phyloP scores from a whole-genome alignment of 1,140 invertebrate species.

The Spodoptera frugiperda region DNA sequence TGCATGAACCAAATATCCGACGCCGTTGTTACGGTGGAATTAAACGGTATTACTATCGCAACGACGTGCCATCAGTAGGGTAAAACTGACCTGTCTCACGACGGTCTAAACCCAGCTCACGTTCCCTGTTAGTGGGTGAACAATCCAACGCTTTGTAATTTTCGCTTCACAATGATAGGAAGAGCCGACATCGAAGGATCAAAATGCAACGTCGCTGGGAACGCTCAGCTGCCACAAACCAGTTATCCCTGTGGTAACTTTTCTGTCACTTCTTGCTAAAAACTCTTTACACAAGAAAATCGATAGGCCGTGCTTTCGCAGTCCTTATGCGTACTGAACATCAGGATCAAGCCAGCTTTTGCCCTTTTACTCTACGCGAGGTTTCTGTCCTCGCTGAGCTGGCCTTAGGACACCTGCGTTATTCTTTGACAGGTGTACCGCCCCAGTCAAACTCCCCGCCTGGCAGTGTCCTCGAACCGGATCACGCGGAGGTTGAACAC shows the following conservation, averaged over 20 bases:
- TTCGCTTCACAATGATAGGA: constrained; percentile 95
- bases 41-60: constrained; percentile 87
- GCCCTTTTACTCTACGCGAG: constrained; percentile 94
- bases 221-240: constrained; percentile 90
- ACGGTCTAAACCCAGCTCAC: constrained; percentile 94
- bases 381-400: constrained; percentile 95
- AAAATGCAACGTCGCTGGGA: constrained; percentile 93
- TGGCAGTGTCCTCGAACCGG: constrained; percentile 90
- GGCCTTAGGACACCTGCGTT: constrained; percentile 95
- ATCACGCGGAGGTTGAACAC: constrained; percentile 74
- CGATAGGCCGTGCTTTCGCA: constrained; percentile 93
- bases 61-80: constrained; percentile 85
- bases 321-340: constrained; percentile 88
- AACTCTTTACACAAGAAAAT: constrained; percentile 92
- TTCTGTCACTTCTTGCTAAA: constrained; percentile 93
- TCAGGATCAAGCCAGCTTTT: constrained; percentile 92
- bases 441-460: constrained; percentile 94
- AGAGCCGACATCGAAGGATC: constrained; percentile 95
- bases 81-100: constrained; percentile 93
- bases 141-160: constrained; percentile 94
- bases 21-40: constrained; percentile 90
- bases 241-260: constrained; percentile 95
- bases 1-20: constrained; percentile 91
- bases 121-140: constrained; percentile 91
- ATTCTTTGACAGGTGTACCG: constrained; percentile 93